phyloP scores from a whole-genome alignment of 2,113 vertebrate genomes.

The Acanthisitta chloris region DNA sequence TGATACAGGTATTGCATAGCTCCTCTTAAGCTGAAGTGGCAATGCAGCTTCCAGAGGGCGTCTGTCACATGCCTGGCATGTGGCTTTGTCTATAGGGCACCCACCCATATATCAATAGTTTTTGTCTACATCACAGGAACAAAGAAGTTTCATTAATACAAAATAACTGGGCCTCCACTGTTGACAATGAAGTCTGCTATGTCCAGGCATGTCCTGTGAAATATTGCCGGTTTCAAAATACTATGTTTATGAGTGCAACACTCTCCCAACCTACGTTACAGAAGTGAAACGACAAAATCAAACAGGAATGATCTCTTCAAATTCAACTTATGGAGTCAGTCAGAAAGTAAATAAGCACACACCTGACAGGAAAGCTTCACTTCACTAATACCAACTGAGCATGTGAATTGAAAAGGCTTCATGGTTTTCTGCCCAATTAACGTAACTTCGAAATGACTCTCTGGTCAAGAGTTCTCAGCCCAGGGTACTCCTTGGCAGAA shows the following conservation, averaged over 20 bases:
- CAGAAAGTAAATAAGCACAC: background rate
- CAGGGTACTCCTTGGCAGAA: constrained; percentile 17
- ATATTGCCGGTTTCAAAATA: background rate
- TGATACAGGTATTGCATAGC: background rate
- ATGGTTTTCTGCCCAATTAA: constrained; percentile 17
- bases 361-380: background rate
- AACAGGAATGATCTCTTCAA: background rate
- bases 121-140: background rate
- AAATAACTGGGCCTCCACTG: fast-evolving
- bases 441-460: constrained; percentile 6
- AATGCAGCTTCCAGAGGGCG: background rate
- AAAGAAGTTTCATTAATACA: background rate
- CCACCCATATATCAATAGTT: background rate
- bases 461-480: background rate
- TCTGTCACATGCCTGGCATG: background rate
- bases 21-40: background rate
- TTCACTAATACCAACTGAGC: background rate
- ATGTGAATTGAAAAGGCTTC: background rate
- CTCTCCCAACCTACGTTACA: background rate
- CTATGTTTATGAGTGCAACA: background rate
- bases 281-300: background rate
- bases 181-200: background rate
- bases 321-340: background rate
- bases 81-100: background rate
- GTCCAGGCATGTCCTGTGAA: background rate